Conservation (phyloP, 2,888 invertebrate genomes). For the Bellardia pandia region DNA sequence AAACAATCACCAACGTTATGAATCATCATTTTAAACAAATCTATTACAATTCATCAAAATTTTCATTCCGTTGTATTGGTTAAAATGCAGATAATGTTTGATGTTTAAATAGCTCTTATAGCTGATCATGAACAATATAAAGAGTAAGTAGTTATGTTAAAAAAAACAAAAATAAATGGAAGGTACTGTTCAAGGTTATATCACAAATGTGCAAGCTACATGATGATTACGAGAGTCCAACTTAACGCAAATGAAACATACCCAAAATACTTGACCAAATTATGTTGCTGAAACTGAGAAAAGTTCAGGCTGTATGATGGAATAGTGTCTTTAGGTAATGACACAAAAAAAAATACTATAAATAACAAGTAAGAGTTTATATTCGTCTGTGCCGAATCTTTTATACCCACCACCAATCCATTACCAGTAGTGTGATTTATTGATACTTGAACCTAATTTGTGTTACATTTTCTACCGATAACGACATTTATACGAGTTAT, state of each 20-base stretch:
- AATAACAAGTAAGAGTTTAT: neutral
- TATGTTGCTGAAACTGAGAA: slow-evolving; percentile 34
- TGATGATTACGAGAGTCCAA: neutral
- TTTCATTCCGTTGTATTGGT: slow-evolving; percentile 1
- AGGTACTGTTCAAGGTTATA: slow-evolving; percentile 59
- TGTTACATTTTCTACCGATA: no score
- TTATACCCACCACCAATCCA: no score
- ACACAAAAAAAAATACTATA: neutral
- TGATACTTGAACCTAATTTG: no score
- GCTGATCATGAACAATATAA: slow-evolving; percentile 31
- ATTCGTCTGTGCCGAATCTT: no score
- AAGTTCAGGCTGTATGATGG: neutral
- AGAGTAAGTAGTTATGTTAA: neutral
- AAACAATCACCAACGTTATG: slow-evolving; percentile 1
- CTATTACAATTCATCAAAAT: slow-evolving; percentile 31
- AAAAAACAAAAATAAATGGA: slow-evolving; percentile 14
- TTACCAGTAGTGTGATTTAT: no score
- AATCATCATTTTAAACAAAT: no score
- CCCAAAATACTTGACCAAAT: slow-evolving; percentile 35
- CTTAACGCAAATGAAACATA: neutral
- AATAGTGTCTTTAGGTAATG: neutral
- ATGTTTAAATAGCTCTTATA: slow-evolving; percentile 5
- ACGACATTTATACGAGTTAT: no score
- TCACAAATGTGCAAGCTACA: neutral
- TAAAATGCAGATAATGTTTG: slow-evolving; percentile 36